Evolutionary conservation across 2,797 vertebrate genomes (phyloP).

Genomic region (Prionace glauca): DNA sequence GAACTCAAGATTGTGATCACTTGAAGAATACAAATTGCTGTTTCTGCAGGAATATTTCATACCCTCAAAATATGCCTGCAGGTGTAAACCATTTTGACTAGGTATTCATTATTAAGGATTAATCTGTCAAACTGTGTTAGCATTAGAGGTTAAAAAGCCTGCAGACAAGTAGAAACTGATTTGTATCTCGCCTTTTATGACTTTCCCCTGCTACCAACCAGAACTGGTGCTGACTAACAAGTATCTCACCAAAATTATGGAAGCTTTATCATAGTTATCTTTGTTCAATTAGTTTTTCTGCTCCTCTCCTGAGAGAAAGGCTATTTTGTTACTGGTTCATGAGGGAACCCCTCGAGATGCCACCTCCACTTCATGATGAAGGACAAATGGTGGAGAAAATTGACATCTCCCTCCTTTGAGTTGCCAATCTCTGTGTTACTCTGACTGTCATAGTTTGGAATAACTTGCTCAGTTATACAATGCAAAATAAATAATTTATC

Average conservation of each 20-base stretch:
- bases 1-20: slow-evolving; percentile 48
- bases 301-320: not conserved
- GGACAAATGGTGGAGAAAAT: not conserved
- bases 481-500: not conserved
- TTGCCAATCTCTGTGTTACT: not conserved
- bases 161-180: not conserved
- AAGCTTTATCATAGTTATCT: not conserved
- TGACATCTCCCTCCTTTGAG: not conserved
- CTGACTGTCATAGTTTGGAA: not conserved
- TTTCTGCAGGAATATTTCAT: slow-evolving; percentile 42
- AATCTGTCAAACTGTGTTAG: slow-evolving; percentile 28
- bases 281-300: not conserved
- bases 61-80: slow-evolving; percentile 41
- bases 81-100: slow-evolving; percentile 39
- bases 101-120: not conserved
- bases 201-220: not conserved
- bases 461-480: not conserved
- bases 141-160: not conserved
- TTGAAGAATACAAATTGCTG: slow-evolving; percentile 43
- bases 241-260: not conserved
- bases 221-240: not conserved
- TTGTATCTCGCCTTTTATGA: not conserved
- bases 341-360: not conserved
- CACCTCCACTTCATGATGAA: not conserved
- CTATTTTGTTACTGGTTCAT: not conserved